phyloP scores from a whole-genome alignment of 2,888 invertebrate species.

The Philereme transversata region DNA sequence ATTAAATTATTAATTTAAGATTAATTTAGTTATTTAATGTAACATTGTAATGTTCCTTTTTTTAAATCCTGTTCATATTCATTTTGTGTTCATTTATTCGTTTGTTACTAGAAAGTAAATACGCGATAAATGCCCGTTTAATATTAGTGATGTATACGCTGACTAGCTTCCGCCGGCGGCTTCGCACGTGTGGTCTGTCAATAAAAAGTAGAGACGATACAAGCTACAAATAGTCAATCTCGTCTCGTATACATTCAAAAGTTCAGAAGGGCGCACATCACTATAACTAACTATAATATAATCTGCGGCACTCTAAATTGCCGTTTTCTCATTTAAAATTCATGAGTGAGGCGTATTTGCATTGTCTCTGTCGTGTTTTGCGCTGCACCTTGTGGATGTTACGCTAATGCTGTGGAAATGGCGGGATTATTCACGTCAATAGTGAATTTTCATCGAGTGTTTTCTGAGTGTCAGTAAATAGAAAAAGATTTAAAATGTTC shows the following conservation, averaged over 20 bases:
- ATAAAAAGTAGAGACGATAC: no score
- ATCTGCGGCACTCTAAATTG: constrained; percentile 16
- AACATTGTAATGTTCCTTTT: no score
- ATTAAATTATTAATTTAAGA: no score
- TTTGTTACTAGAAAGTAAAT: no score
- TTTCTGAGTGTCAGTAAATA: not conserved
- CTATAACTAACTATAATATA: constrained; percentile 7
- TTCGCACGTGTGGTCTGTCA: no score
- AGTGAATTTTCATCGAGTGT: not conserved
- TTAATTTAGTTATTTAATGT: no score
- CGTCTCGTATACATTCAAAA: not conserved
- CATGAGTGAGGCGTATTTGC: constrained; percentile 28
- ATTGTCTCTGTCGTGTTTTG: constrained; percentile 19
- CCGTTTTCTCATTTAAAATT: constrained; percentile 26
- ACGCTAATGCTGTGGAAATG: constrained; percentile 16
- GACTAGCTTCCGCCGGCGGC: no score
- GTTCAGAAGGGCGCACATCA: constrained; percentile 2
- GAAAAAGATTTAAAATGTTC: not conserved
- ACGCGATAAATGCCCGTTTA: no score
- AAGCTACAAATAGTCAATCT: no score
- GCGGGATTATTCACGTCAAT: constrained; percentile 13
- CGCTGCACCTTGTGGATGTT: constrained; percentile 22
- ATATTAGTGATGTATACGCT: no score
- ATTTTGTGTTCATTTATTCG: no score
- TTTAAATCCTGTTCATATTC: no score